Conservation (phyloP, 1,140 invertebrate species). For the Pinna nobilis region DNA sequence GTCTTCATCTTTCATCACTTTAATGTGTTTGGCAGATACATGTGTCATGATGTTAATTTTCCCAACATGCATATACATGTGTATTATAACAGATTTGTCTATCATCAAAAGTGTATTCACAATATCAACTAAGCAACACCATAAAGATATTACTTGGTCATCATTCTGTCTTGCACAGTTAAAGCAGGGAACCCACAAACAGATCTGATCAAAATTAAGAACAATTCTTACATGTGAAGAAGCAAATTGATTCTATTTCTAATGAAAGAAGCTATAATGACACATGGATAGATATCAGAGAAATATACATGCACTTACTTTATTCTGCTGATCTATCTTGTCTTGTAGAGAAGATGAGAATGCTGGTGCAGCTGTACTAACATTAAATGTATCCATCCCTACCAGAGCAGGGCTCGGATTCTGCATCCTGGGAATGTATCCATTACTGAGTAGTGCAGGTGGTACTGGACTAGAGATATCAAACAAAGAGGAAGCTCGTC, state of each 20-base stretch:
- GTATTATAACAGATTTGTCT: too few relatives aligned
- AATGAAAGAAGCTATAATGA: not conserved
- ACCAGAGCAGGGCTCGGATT: not conserved
- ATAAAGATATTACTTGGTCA: too few relatives aligned
- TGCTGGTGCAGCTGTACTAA: not conserved
- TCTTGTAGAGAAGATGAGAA: slow-evolving; percentile 12
- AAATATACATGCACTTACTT: not conserved
- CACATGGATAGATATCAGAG: not conserved
- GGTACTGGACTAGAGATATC: slow-evolving; percentile 5
- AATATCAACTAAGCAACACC: too few relatives aligned
- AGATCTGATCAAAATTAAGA: not conserved
- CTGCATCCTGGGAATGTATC: not conserved
- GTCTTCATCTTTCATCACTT: too few relatives aligned
- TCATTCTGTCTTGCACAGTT: too few relatives aligned
- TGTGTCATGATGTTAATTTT: too few relatives aligned
- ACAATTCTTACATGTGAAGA: not conserved
- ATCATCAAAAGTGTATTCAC: too few relatives aligned
- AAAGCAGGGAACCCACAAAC: not conserved
- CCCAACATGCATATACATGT: too few relatives aligned
- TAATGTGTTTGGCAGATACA: too few relatives aligned
- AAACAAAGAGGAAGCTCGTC: slow-evolving; percentile 6
- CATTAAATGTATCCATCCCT: not conserved
- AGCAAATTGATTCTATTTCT: too few relatives aligned
- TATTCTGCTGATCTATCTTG: slow-evolving; percentile 23
- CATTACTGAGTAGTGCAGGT: not conserved